These are phyloP conservation scores for Mesorhabditis sp. DNA, from an alignment of 2,888 invertebrate genomes.

Conservation along the genomic window DNA sequence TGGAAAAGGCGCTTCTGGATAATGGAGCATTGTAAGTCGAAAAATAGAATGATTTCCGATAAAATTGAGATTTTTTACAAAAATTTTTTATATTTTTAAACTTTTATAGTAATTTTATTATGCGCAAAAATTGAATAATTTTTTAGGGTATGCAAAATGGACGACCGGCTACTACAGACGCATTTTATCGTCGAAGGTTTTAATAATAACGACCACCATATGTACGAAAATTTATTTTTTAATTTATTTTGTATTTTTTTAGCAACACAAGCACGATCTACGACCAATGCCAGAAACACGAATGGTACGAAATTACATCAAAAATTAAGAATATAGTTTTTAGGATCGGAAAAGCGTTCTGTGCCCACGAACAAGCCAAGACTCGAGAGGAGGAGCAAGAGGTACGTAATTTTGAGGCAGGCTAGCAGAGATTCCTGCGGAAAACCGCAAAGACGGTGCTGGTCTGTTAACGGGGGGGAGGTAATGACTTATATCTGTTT, in stretches of 20 bases:
- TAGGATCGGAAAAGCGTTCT: slow-evolving; percentile 47
- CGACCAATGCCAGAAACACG: slow-evolving; percentile 2
- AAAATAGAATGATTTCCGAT: not conserved
- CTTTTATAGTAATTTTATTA: too few relatives aligned
- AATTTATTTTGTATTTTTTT: not conserved
- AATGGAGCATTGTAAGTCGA: slow-evolving; percentile 74
- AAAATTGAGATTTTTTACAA: too few relatives aligned
- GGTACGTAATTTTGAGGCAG: too few relatives aligned
- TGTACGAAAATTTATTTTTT: not conserved
- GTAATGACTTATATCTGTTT: too few relatives aligned
- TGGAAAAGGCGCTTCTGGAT: slow-evolving; percentile 74
- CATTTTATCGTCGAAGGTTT: slow-evolving; percentile 21
- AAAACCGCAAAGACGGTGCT: not conserved
- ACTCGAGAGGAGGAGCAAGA: slow-evolving; percentile 12
- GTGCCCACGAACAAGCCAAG: slow-evolving; percentile 27
- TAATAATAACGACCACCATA: too few relatives aligned
- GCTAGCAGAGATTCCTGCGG: not conserved
- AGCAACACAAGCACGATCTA: slow-evolving; percentile 17
- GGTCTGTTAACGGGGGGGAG: not conserved
- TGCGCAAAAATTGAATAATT: too few relatives aligned
- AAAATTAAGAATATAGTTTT: slow-evolving; percentile 17
- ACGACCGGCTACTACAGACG: slow-evolving; percentile 74
- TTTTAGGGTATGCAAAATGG: slow-evolving; percentile 85
- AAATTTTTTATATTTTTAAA: too few relatives aligned
- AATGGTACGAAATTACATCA: not conserved